Evolutionary conservation across 2,797 vertebrate species (phyloP), one percentile per base, ranked within the genome.

Genomic region (Sus cebifrons): DNA sequence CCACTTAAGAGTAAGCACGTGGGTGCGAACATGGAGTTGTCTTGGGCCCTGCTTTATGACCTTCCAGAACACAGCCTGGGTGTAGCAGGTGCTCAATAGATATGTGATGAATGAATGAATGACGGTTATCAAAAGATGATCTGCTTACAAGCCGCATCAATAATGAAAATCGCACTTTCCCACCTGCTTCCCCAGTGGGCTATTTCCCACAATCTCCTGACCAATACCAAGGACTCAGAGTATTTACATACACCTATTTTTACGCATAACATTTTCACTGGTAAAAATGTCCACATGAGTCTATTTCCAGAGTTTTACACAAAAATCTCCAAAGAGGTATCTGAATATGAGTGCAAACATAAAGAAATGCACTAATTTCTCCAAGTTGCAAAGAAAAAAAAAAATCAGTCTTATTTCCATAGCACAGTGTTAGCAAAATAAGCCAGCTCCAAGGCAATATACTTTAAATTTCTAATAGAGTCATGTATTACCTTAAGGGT

Each of bases 401-500:
- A 49, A 49, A 49, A 49, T 81, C 36, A 49, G 17, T 70, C 25
- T 97, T 95, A 92, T 75, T 86, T 96, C 68, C 87, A 62, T 9
- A 82, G 52, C 25, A 78, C 25, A 92, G 36, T 25, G 14, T 67
- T 92, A 91, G 27, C 77, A 89, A 90, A 96, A 83, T n/a, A 23
- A 84, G 70, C 44, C 90, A 88, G 23, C 29, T 84, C 78, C 79
- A 94, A 79, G 16, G 70, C 25, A 96, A 83, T 75, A 77, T 90
- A 74, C 29, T 91, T 87, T 85, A 23, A 52, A 84, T 93, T 86
- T 93, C 60, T 32, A 92, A 82, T 54, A 91, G 81, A 96, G 81
- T 14, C 1, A 17, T 54, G 68, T 56, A 16, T 94, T 97, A 98
- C 98, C 98, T 96, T 95, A 67, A 32, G 3, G 44, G 10, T 20